A percentile compares a stretch with the other conserved stretches of the same genome.
Evolutionary conservation across 2,797 vertebrate genomes (phyloP).

Genomic region (Tauraco hartlaubi): DNA sequence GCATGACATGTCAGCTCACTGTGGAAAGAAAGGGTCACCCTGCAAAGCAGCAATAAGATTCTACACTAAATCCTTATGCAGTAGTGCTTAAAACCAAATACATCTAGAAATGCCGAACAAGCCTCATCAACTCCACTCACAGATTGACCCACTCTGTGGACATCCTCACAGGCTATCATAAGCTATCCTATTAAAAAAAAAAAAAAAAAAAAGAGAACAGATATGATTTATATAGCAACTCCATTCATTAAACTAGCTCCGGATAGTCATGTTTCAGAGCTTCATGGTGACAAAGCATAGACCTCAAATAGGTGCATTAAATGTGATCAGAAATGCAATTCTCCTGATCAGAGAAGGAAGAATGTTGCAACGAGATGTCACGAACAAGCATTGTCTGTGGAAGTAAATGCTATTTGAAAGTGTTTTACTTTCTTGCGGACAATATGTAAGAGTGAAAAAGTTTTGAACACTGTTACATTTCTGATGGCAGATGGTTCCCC

Average conservation of each 20-base stretch:
- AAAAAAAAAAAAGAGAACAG: background rate
- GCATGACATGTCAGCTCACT: background rate
- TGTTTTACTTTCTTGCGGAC: background rate
- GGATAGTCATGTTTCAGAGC: background rate
- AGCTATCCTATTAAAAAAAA: background rate
- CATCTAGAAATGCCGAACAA: background rate
- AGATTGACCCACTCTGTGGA: background rate
- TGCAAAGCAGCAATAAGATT: background rate
- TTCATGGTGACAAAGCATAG: background rate
- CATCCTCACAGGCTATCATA: background rate
- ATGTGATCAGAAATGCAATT: background rate
- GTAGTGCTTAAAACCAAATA: background rate
- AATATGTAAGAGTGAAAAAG: background rate
- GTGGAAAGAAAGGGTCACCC: background rate
- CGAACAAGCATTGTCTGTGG: background rate
- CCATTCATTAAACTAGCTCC: background rate
- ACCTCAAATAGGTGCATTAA: background rate
- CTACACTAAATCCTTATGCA: background rate
- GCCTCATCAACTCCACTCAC: background rate
- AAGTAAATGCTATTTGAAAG: background rate
- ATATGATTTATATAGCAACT: background rate
- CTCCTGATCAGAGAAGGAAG: background rate
- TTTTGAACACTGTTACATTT: background rate
- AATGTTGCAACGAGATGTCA: background rate
- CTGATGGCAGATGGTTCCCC: constrained; percentile 51